These are phyloP conservation scores for Sylvilagus bachmani DNA, from an alignment of 2,113 vertebrate genomes.

Conservation along the genomic window DNA sequence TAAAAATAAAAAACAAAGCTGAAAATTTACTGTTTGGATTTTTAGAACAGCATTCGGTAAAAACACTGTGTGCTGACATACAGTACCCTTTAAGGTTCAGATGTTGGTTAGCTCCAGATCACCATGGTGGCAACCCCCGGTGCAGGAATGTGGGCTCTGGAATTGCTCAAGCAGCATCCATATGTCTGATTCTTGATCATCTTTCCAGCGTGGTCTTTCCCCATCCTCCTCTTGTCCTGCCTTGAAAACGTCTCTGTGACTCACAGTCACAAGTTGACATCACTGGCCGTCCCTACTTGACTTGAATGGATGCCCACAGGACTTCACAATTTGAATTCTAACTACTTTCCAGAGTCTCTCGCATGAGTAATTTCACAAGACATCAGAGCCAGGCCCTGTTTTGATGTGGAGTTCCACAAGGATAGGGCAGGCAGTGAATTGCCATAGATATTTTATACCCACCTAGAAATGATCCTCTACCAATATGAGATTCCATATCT, in stretches of 20 bases:
- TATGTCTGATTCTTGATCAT: neutral
- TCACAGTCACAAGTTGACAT: neutral
- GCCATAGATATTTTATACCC: neutral
- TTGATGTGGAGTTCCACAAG: neutral
- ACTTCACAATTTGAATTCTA: slow-evolving; percentile 7
- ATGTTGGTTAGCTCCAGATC: neutral
- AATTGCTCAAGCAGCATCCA: neutral
- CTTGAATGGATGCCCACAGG: neutral
- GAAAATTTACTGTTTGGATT: neutral
- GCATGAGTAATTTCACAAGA: neutral
- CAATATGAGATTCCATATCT: neutral
- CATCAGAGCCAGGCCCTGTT: slow-evolving; percentile 1
- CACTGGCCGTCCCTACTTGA: neutral
- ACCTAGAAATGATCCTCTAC: neutral
- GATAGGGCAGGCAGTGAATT: neutral
- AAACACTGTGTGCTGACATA: neutral
- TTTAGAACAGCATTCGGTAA: neutral
- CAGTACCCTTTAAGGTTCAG: neutral
- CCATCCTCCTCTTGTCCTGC: neutral
- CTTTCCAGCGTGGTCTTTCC: neutral
- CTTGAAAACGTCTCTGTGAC: slow-evolving; percentile 24
- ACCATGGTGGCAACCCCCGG: neutral
- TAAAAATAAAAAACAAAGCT: neutral
- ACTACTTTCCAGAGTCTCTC: neutral
- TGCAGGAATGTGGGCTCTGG: neutral